Conservation (phyloP, 1,140 invertebrate species). For the Chlorops oryzae region DNA sequence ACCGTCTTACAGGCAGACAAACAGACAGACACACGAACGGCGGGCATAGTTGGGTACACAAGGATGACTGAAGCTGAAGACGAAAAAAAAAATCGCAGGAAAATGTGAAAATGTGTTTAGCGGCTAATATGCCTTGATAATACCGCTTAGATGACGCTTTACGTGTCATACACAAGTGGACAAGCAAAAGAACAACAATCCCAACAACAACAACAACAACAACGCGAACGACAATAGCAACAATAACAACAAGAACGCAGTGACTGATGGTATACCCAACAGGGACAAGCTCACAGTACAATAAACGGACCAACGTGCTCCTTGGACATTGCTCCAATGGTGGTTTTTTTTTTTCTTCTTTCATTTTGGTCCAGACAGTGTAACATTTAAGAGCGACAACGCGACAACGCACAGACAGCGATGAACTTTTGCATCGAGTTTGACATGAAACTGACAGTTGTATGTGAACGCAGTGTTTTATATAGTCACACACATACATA, state of each 20-base stretch:
- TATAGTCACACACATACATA: no score
- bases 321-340: no score
- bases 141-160: constrained; percentile 10
- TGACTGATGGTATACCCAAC: neutral
- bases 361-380: neutral
- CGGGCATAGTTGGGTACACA: neutral
- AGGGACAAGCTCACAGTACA: no score
- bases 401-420: no score
- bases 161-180: constrained; percentile 10
- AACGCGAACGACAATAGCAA: neutral
- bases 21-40: neutral
- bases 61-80: neutral
- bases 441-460: constrained; percentile 12
- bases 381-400: constrained; percentile 7
- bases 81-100: neutral
- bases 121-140: constrained; percentile 9
- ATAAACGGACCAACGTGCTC: no score
- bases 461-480: constrained; percentile 8
- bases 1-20: neutral
- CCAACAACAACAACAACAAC: neutral
- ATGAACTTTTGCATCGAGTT: no score
- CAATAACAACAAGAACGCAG: constrained; percentile 5
- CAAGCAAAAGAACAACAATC: neutral
- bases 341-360: neutral
- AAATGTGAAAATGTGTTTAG: constrained; percentile 5